Conservation (phyloP, 2,113 vertebrate genomes). For the Heteronetta atricapilla region DNA sequence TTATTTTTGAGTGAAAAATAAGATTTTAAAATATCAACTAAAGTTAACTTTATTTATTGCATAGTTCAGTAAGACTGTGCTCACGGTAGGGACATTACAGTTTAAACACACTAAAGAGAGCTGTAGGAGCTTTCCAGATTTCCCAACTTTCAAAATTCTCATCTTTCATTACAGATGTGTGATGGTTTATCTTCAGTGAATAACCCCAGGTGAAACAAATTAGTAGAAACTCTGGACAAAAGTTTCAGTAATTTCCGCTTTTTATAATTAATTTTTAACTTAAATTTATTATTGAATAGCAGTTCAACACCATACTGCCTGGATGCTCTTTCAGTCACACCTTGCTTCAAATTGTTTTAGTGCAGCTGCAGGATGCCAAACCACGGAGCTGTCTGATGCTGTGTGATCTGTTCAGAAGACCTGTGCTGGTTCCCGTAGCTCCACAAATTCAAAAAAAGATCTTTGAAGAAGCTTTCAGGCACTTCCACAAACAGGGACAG, state of each 20-base stretch:
- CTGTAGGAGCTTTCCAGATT: background rate
- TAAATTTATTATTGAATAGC: background rate
- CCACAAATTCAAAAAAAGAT: background rate
- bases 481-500: accelerated
- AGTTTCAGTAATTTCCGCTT: background rate
- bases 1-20: background rate
- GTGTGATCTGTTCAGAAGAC: background rate
- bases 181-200: background rate
- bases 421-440: accelerated
- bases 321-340: background rate
- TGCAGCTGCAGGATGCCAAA: background rate
- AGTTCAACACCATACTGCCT: background rate
- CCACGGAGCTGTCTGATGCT: background rate
- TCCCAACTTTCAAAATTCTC: background rate
- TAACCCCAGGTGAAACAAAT: background rate
- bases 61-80: background rate
- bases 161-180: background rate
- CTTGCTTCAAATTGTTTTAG: background rate
- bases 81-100: background rate
- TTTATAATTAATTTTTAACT: background rate
- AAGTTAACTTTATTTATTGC: background rate
- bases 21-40: background rate
- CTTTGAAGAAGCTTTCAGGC: background rate
- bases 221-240: background rate
- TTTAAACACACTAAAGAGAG: background rate